Evolutionary conservation across 2,888 invertebrate species (phyloP).

Genomic region (Phengaris alcon): DNA sequence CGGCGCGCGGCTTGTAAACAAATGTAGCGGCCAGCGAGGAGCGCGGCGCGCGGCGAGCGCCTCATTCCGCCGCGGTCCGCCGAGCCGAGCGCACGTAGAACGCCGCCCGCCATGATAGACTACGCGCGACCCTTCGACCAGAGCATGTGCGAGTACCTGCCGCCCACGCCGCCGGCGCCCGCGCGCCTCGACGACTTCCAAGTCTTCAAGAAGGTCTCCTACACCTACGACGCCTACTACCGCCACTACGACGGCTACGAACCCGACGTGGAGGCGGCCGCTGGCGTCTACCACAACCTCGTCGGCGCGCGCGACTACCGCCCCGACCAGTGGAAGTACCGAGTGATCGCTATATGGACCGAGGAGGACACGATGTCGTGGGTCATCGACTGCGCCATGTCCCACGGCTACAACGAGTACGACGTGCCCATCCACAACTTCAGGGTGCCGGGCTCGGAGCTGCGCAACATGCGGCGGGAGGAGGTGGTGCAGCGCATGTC

Average conservation of each 20-base stretch:
- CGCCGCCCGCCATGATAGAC: conserved; percentile 59
- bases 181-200: conserved; percentile 72
- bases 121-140: conserved; percentile 71
- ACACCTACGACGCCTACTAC: conserved; percentile 65
- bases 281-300: conserved; percentile 66
- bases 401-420: conserved; percentile 60
- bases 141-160: conserved; percentile 69
- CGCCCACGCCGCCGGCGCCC: conserved; percentile 60
- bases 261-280: conserved; percentile 60
- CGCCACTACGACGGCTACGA: conserved; percentile 64
- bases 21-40: conserved; percentile 41
- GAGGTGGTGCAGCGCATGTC: conserved; percentile 61
- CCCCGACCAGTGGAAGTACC: conserved; percentile 75
- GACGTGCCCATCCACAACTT: conserved; percentile 70
- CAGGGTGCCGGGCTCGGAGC: conserved; percentile 58
- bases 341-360: conserved; percentile 75
- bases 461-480: conserved; percentile 61
- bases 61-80: conserved; percentile 48
- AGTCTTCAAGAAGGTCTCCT: conserved; percentile 67
- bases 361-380: conserved; percentile 79
- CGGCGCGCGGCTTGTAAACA: conserved; percentile 55
- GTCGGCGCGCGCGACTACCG: conserved; percentile 60
- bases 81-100: conserved; percentile 56
- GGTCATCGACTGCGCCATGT: conserved; percentile 66
- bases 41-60: conserved; percentile 45